Evolutionary conservation across 1,140 invertebrate genomes (phyloP).

Genomic region (Saxidomus purpurata): DNA sequence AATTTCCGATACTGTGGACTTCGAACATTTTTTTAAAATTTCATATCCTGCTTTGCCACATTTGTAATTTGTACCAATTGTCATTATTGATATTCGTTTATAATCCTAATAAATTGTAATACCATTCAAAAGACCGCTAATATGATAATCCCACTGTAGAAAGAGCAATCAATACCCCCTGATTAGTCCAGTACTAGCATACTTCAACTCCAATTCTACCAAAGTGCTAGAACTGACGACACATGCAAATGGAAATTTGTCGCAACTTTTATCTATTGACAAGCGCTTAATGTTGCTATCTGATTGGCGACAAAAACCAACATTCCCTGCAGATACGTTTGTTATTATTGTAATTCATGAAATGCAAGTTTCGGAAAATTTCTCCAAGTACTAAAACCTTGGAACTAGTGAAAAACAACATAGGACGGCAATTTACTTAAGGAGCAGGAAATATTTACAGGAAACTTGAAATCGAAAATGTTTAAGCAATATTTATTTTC

Average conservation of each 20-base stretch:
- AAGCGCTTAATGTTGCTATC: background rate
- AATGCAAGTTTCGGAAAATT: background rate
- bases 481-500: no score
- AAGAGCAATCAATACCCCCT: background rate
- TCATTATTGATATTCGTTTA: background rate
- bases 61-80: no score
- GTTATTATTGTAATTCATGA: background rate
- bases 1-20: no score
- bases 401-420: no score
- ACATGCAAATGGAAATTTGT: background rate
- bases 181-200: background rate
- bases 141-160: background rate
- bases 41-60: no score
- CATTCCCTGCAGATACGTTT: background rate
- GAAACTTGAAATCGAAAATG: no score
- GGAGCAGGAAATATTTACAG: no score
- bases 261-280: constrained; percentile 12
- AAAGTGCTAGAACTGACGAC: background rate
- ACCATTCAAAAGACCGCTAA: background rate
- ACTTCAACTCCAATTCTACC: background rate
- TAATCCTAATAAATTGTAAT: background rate
- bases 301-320: background rate
- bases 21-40: no score
- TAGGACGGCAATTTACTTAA: no score
- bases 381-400: no score